Base-by-base conservation (phyloP, 2,888 invertebrate genomes). In the Agrotis ipsilon region DNA sequence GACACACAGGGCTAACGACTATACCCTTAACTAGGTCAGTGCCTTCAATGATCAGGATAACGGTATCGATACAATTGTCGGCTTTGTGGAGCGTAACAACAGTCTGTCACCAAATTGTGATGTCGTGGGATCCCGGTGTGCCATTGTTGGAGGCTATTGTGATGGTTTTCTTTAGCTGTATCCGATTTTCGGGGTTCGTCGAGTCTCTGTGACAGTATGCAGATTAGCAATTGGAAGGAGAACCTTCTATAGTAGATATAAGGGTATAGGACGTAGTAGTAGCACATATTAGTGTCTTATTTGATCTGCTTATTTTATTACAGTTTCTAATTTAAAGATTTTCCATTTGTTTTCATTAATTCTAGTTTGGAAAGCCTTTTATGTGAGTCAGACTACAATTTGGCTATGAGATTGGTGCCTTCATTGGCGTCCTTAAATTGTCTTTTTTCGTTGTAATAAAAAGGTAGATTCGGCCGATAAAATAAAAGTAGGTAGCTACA, bases 11-110 rank as follows among this genome's bases (percentile, higher is more conserved):
- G 82, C 78, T 81, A 81, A 78, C 74, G 80, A 75, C 78, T 75
- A 73, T 75, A 82, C 85, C 83, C 79, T 73, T 75, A 82, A 77
- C 83, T 91, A 85, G 92, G 92, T 89, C 92, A 91, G 76, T 76
- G 63, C 80, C 75, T 84, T 83, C 82, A 86, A 87, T 87, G 81
- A 80, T 48, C 77, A 79, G 78, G 74, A 85, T 91, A 91, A 91
- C 92, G 89, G 92, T 79, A 86, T 88, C 88, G 85, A 90, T 89
- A 86, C 78, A 82, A 90, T 86, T 78, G 88, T 86, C 76, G 61
- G 81, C 54, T 87, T 88, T 92, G 86, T 93, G 91, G 92, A 90
- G 87, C 93, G 90, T 88, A 91, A 93, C 92, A 72, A 70, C 48
- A 39, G 82, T 77, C 71, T 78, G 86, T 85, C 84, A 82, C 83